Conservation (phyloP, 2,888 invertebrate genomes). For the Machimus atricapillus region DNA sequence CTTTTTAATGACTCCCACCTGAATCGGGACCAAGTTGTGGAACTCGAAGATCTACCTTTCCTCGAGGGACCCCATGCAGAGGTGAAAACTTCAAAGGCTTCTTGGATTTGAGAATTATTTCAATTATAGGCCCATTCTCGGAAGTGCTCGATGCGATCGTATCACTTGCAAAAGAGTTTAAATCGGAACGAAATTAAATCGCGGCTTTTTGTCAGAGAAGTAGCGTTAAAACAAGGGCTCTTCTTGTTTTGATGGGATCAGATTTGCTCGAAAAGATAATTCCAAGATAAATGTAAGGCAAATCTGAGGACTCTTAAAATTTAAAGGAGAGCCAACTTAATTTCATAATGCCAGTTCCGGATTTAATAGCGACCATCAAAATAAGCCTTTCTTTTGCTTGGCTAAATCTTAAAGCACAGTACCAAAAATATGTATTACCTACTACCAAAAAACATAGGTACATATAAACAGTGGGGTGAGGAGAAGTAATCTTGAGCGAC, state of each 20-base stretch:
- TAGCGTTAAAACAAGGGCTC: not conserved
- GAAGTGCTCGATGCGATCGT: not conserved
- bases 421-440: too few relatives aligned
- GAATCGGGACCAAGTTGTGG: not conserved
- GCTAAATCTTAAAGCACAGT: too few relatives aligned
- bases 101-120: not conserved
- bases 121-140: not conserved
- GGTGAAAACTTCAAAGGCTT: not conserved
- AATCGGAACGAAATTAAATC: not conserved
- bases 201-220: not conserved
- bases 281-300: not conserved
- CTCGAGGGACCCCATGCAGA: not conserved
- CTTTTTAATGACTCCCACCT: not conserved
- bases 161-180: not conserved
- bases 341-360: not conserved
- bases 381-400: not conserved
- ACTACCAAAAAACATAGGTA: too few relatives aligned
- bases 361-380: not conserved
- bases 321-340: not conserved
- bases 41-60: not conserved
- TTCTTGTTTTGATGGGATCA: not conserved
- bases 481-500: too few relatives aligned
- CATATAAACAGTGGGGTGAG: too few relatives aligned
- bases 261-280: not conserved
- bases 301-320: not conserved